Base-by-base conservation (phyloP, 2,113 vertebrate genomes). In the Zosterops japonicus region DNA sequence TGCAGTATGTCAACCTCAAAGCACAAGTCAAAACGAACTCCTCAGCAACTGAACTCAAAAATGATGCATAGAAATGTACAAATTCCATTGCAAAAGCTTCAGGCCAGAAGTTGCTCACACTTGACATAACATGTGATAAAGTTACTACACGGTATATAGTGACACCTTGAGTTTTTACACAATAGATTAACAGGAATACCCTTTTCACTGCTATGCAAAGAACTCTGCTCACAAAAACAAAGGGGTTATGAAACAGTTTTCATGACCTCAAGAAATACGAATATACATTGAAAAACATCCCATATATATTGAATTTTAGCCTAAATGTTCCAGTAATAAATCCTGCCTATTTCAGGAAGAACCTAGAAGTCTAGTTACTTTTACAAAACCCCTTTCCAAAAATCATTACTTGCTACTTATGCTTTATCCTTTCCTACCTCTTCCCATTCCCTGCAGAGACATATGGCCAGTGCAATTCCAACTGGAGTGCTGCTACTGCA, bases 41-140 rank as follows among this genome's bases (percentile, higher is more conserved):
- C 96, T 96, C 97, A 97, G 98, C 97, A 92, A 87, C 91, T 96
- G 55, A 98, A 97, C 97, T 98, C 97, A 97, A 96, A 96, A 96
- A 96, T 6, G 94, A 98, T 97, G 97, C 97, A 97, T 89, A 98
- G 96, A 97, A 97, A 97, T 86, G 93, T 93, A 97, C 95, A 91
- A 89, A 95, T 93, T 87, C 92, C 96, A 96, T 96, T 85, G 96
- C 95, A 83, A 91, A 97, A 97, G 96, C 96, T 82, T 94, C 95
- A 96, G 95, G 96, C 91, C 95, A 96, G 89, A 87, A 97, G 96
- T 91, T 95, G 95, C 96, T 97, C 96, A 97, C 96, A 96, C 95
- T 92, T 88, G 96, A 97, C 96, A 93, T 71, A 92, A 97, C 93
- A 95, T 91, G 92, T 96, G 95, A 96, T 96, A 96, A 94, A 93